Base-by-base conservation (phyloP, 2,113 vertebrate species). In the Aphelocoma coerulescens region DNA sequence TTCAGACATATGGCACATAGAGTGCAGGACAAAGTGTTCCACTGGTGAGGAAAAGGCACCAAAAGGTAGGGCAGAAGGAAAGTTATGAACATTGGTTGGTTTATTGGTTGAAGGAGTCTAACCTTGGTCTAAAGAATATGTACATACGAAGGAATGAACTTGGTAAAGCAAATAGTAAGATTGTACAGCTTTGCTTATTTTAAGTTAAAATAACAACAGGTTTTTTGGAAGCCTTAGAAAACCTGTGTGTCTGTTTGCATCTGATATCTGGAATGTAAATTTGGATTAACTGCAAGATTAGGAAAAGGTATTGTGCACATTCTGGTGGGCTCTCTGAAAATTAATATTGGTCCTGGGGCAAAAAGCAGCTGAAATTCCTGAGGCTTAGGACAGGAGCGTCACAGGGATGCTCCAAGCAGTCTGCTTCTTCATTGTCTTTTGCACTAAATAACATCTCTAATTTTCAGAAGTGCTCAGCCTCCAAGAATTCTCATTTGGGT, bases 1-100 rank as follows among this genome's bases (percentile, higher is more conserved):
- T 11, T 11, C 18, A 54, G 16, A 24, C 12, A 1, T 18, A 3
- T n/a, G 10, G 28, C 1, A 35, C 26, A 21, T 16, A n/a, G 18
- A 57, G 30, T 43, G 35, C 43, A 43, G 32, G 55, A 10, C 8
- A 13, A 48, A 63, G 13, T 19, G 7, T 52, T 90, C 59, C 16
- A 21, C 15, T 46, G 28, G 33, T 35, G n/a, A 67, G 26, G 32
- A 58, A 59, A 44, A 46, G 19, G 28, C 26, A 55, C 35, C 9
- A 49, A 22, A 22, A 67, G 35, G 4, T 14, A 32, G 46, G 15
- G 24, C 30, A 57, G 48, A 74, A 77, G 9, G 27, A 54, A 48
- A 22, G 23, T 57, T 26, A 22, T 57, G 26, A 32, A 35, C 17
- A 3, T 11, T 30, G 35, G 3, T 61, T 74, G 9, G 5, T 82